These are phyloP conservation scores for Zonotrichia albicollis DNA, from an alignment of 2,797 vertebrate species.

Conservation along the genomic window DNA sequence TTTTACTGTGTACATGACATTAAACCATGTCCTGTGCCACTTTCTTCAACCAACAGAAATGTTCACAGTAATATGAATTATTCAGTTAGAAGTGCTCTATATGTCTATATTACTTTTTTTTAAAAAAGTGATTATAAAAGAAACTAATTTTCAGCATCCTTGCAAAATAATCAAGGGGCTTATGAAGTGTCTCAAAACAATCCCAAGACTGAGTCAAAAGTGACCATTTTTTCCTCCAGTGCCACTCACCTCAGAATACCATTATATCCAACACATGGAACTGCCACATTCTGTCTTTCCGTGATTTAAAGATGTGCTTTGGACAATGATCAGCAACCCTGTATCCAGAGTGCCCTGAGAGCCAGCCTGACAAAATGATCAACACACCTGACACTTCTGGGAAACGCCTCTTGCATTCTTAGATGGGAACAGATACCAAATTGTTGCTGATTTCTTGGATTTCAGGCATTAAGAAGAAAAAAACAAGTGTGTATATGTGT, in stretches of 20 bases:
- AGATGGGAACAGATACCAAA: neutral
- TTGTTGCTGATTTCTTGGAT: neutral
- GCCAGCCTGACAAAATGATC: neutral
- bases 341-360: neutral
- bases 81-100: neutral
- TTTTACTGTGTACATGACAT: neutral
- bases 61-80: neutral
- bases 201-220: neutral
- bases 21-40: neutral
- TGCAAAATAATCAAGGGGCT: neutral
- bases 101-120: neutral
- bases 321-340: neutral
- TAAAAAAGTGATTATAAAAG: neutral
- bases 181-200: neutral
- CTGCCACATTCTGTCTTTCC: neutral
- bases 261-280: neutral
- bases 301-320: neutral
- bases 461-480: neutral
- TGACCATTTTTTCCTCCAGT: neutral
- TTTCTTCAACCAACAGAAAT: neutral
- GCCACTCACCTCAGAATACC: neutral
- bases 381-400: neutral
- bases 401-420: neutral
- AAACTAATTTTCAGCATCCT: neutral
- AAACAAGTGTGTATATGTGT: accelerated